Percentiles rank a stretch among this genome's conserved stretches.
These are phyloP conservation scores for Phorcus lineatus DNA, from an alignment of 2,888 invertebrate genomes.

Conservation along the genomic window DNA sequence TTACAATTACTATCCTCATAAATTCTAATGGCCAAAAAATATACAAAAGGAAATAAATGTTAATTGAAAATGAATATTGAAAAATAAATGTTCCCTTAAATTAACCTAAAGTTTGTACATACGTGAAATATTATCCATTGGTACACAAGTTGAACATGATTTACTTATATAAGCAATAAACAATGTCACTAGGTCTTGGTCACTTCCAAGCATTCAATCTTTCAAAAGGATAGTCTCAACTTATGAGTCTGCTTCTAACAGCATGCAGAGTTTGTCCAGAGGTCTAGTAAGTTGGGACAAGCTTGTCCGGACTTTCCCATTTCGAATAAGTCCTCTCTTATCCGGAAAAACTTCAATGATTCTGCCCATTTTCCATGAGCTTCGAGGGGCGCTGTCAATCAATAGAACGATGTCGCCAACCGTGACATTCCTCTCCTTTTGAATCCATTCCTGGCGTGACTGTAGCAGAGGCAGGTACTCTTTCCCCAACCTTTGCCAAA, in stretches of 20 bases:
- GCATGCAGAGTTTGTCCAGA: slow-evolving; percentile 18
- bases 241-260: slow-evolving; percentile 17
- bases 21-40: too few species aligned
- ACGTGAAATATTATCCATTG: too few species aligned
- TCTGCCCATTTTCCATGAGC: background rate
- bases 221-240: background rate
- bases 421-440: background rate
- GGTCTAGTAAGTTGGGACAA: background rate
- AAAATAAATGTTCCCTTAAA: too few species aligned
- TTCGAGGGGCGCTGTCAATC: background rate
- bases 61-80: too few species aligned
- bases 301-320: background rate
- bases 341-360: background rate
- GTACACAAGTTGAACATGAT: too few species aligned
- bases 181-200: too few species aligned
- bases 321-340: background rate
- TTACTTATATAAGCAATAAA: too few species aligned
- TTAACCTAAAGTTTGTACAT: too few species aligned
- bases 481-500: background rate
- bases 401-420: background rate
- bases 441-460: background rate
- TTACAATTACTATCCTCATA: background rate
- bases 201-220: background rate
- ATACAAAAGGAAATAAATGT: background rate
- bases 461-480: background rate